Base-by-base conservation (phyloP, 2,888 invertebrate genomes). In the Sericinus montela region DNA sequence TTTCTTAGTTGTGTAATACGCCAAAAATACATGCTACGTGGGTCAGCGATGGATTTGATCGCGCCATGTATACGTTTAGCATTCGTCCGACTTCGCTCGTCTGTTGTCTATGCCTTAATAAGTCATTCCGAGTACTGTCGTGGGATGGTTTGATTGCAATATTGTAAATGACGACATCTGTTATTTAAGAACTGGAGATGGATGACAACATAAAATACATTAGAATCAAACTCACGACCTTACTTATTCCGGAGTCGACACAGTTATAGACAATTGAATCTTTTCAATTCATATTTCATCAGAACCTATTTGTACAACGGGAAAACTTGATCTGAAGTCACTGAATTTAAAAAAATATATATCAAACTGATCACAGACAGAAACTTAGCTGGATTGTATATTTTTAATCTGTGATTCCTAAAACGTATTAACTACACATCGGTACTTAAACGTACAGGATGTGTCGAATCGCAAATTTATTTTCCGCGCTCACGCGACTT, bases 1-100 rank as follows among this genome's bases (percentile, higher is more conserved):
- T 85, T 75, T 69, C 62, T 58, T 55, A 62, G 69, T 83, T 82
- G 70, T 72, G 79, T 78, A 82, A 84, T 63, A 59, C 57, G 57
- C 67, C 73, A 67, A 66, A 79, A 82, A 82, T 79, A 80, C 56
- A 48, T 32, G 42, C 52, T 38, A 45, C 51, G 48, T 45, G 23
- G 37, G 37, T 41, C 36, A 35, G 40, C 30, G 45, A 35, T 40
- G 36, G 23, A 25, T 45, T 37, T 11, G 42, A 42, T 42, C 29
- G 11, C 32, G 32, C 32, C 32, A 11, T 32, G 11, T 32, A 13
- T 25, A 14, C 19, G 19, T 19, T n/a, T 19, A 19, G 5, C 8
- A 25, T 25, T 7, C 25, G 14, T 40, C 8, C 34, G 4, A 43
- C 29, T 44, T 25, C n/a, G 15, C 8, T 10, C 19, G 32, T 46